phyloP scores from a whole-genome alignment of 2,888 invertebrate species.

The Agriotes lineatus region DNA sequence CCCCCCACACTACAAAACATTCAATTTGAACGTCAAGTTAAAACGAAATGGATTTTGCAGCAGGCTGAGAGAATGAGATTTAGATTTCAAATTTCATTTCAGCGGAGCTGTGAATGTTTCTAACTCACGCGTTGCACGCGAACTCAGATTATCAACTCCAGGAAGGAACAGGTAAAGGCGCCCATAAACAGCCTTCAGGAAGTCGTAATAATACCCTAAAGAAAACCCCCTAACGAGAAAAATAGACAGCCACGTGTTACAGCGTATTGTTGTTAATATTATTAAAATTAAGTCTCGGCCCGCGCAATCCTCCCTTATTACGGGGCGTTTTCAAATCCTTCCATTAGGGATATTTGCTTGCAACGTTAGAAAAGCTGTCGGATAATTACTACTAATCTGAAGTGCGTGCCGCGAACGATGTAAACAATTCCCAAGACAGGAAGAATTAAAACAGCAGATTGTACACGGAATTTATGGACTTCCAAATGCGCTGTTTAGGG shows the following conservation, averaged over 20 bases:
- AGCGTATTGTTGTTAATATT: no score
- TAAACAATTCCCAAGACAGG: no score
- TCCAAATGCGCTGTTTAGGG: no score
- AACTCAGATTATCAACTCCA: constrained; percentile 37
- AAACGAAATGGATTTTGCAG: constrained; percentile 72
- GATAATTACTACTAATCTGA: not conserved
- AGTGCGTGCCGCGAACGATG: no score
- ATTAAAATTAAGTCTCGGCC: no score
- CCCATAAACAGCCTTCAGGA: constrained; percentile 39
- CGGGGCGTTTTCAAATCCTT: not conserved
- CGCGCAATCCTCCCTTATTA: not conserved
- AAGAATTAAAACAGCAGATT: no score
- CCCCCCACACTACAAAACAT: constrained; percentile 69
- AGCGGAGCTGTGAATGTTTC: constrained; percentile 56
- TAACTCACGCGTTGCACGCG: constrained; percentile 45
- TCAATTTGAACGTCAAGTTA: constrained; percentile 73
- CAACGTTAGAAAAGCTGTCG: not conserved
- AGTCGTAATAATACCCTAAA: constrained; percentile 36
- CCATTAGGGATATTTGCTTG: not conserved
- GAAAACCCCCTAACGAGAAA: constrained; percentile 27
- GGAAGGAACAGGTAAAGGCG: constrained; percentile 43
- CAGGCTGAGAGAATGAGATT: constrained; percentile 67
- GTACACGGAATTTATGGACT: no score
- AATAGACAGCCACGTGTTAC: not conserved
- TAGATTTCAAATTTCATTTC: constrained; percentile 66